Evolutionary conservation across 2,888 invertebrate species (phyloP).

Genomic region (Coelinius sp.): DNA sequence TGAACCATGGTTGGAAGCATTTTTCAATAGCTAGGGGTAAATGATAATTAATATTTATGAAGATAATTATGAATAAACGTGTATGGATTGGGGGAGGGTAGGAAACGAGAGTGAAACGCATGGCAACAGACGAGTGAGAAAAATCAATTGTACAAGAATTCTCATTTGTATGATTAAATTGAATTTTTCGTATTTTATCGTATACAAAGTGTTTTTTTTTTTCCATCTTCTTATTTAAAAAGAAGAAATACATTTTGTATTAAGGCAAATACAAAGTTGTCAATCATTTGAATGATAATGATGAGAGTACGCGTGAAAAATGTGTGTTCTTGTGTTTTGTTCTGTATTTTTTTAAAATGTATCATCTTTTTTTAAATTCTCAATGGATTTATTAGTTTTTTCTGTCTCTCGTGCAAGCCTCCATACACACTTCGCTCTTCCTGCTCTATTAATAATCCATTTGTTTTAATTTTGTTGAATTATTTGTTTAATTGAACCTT

Average conservation of each 20-base stretch:
- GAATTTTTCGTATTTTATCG: slow-evolving; percentile 7
- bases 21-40: slow-evolving; percentile 34
- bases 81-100: neutral
- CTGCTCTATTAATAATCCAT: slow-evolving; percentile 34
- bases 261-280: neutral
- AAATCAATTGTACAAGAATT: slow-evolving; percentile 11
- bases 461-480: slow-evolving; percentile 44
- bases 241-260: neutral
- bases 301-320: neutral
- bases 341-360: neutral
- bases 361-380: neutral
- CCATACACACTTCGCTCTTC: slow-evolving; percentile 33
- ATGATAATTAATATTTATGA: slow-evolving; percentile 12
- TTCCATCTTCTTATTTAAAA: neutral
- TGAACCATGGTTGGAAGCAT: slow-evolving; percentile 43
- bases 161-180: neutral
- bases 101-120: slow-evolving; percentile 35
- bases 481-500: slow-evolving; percentile 29
- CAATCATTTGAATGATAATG: neutral
- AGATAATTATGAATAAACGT: slow-evolving; percentile 9
- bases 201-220: slow-evolving; percentile 34
- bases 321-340: neutral
- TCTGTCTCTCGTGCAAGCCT: slow-evolving; percentile 30
- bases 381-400: neutral
- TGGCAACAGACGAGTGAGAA: slow-evolving; percentile 30